These are phyloP conservation scores for Iselma pallidipennis DNA, from an alignment of 2,888 invertebrate genomes.

Conservation along the genomic window DNA sequence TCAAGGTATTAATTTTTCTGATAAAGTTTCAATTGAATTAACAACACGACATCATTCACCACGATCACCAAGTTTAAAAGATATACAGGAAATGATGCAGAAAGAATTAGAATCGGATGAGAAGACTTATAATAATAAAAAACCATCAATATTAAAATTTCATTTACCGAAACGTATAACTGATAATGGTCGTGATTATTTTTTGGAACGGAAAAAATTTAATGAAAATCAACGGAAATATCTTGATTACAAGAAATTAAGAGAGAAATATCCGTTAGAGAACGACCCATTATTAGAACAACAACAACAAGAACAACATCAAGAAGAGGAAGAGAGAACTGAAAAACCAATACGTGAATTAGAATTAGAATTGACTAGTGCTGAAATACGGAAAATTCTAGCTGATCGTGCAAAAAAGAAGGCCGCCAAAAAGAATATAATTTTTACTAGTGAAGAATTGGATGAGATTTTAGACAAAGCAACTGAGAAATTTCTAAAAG, in stretches of 20 bases:
- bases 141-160: conserved; percentile 16
- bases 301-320: not conserved
- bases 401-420: conserved; percentile 43
- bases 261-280: conserved; percentile 20
- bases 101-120: conserved; percentile 46
- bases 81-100: conserved; percentile 35
- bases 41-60: conserved; percentile 3
- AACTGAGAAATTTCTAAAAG: conserved; percentile 34
- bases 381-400: conserved; percentile 45
- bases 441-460: conserved; percentile 45
- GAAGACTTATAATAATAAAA: conserved; percentile 38
- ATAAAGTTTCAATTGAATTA: conserved; percentile 53
- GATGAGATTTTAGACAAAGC: conserved; percentile 42
- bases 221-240: conserved; percentile 26
- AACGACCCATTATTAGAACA: too few relatives aligned
- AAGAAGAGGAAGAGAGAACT: not conserved
- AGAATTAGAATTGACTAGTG: conserved; percentile 37
- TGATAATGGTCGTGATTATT: not conserved
- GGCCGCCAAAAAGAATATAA: conserved; percentile 40
- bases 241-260: conserved; percentile 20
- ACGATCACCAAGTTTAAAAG: conserved; percentile 24
- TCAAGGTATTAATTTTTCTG: conserved; percentile 54
- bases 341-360: conserved; percentile 7
- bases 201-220: conserved; percentile 26
- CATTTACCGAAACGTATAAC: conserved; percentile 20